These are phyloP conservation scores for Hydra vulgaris DNA, from an alignment of 30 jellyfish, hydroid and myxozoan genomes.

Conservation along the genomic window DNA sequence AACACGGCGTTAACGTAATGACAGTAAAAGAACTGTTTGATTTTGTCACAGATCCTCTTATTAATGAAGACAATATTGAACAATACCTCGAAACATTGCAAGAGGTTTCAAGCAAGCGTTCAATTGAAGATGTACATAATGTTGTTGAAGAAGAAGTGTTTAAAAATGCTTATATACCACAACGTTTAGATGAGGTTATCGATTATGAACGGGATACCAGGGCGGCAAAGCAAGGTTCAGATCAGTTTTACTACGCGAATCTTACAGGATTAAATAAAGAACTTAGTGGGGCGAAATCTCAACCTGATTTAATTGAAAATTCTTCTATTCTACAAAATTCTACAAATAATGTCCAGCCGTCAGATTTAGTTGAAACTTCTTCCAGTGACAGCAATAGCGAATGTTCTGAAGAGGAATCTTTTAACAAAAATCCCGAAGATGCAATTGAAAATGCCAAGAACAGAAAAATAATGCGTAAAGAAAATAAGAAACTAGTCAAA, in stretches of 20 bases:
- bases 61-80: constrained; percentile 56
- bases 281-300: constrained; percentile 67
- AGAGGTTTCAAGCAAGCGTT: constrained; percentile 40
- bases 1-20: constrained; percentile 59
- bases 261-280: constrained; percentile 80
- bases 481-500: constrained; percentile 69
- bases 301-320: constrained; percentile 43
- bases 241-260: constrained; percentile 57
- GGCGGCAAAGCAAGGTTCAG: constrained; percentile 52
- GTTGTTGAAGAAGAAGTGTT: constrained; percentile 82
- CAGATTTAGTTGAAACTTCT: not conserved
- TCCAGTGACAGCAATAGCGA: constrained; percentile 15
- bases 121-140: constrained; percentile 40
- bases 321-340: not conserved
- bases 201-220: constrained; percentile 72
- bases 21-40: constrained; percentile 85
- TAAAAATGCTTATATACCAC: constrained; percentile 80
- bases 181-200: constrained; percentile 81
- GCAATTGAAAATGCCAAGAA: constrained; percentile 13
- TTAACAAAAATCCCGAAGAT: not conserved
- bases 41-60: constrained; percentile 87
- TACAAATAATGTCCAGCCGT: not conserved
- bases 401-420: not conserved
- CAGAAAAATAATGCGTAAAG: constrained; percentile 39
- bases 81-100: constrained; percentile 58